Evolutionary conservation across 2,888 invertebrate species (phyloP).

Genomic region (Periphyllus acericola): DNA sequence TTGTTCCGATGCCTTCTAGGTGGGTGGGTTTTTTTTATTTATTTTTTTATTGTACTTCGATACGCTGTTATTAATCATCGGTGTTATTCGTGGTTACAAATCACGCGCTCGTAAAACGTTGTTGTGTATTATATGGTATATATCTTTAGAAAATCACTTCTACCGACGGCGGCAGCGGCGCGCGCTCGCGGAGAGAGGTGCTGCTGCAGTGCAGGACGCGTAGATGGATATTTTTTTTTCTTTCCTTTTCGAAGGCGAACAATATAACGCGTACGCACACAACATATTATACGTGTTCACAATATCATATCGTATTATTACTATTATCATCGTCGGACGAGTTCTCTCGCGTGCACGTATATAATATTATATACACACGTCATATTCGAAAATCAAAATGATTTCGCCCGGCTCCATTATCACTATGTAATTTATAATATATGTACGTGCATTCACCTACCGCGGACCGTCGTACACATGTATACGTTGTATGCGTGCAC

Average conservation of each 20-base stretch:
- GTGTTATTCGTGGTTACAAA: slow-evolving; percentile 29
- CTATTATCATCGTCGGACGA: background rate
- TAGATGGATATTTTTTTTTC: background rate
- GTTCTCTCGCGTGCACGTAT: no score
- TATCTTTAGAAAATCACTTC: slow-evolving; percentile 34
- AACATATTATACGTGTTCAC: background rate
- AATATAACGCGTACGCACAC: background rate
- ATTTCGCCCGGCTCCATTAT: background rate
- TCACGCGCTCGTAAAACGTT: slow-evolving; percentile 24
- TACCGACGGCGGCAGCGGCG: background rate
- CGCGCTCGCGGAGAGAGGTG: background rate
- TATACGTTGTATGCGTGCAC: background rate
- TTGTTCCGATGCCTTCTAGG: slow-evolving; percentile 42
- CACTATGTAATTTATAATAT: no score
- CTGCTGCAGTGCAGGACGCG: no score
- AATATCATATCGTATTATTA: background rate
- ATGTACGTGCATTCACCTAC: background rate
- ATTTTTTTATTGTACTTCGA: background rate
- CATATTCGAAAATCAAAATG: background rate
- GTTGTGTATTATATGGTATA: background rate
- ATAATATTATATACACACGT: background rate
- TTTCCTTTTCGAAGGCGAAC: background rate
- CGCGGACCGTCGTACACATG: background rate
- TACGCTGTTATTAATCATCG: slow-evolving; percentile 11
- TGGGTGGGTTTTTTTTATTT: slow-evolving; percentile 30